phyloP scores from a whole-genome alignment of 1,140 invertebrate species.

The Aricia agestis region DNA sequence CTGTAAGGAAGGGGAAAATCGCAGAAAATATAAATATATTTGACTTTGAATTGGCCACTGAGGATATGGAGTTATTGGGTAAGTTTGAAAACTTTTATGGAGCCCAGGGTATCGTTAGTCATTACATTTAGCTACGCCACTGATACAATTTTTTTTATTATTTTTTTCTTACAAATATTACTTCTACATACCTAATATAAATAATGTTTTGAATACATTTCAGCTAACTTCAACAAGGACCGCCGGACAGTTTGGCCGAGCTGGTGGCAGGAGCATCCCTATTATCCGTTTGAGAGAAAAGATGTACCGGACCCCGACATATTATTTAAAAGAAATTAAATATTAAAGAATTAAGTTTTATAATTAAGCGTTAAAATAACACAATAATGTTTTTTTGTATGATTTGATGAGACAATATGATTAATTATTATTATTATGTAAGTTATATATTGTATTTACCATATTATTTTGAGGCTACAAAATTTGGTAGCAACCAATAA shows the following conservation, averaged over 20 bases:
- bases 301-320: slow-evolving; percentile 30
- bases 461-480: too few relatives aligned
- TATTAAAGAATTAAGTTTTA: not conserved
- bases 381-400: too few relatives aligned
- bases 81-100: slow-evolving; percentile 19
- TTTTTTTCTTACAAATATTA: not conserved
- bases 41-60: slow-evolving; percentile 82
- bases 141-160: not conserved
- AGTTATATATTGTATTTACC: too few relatives aligned
- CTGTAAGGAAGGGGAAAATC: slow-evolving; percentile 84
- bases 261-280: slow-evolving; percentile 56
- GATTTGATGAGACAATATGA: too few relatives aligned
- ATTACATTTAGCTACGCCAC: not conserved
- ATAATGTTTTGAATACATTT: slow-evolving; percentile 18
- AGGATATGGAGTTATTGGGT: slow-evolving; percentile 78
- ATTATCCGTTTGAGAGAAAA: slow-evolving; percentile 50
- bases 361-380: too few relatives aligned
- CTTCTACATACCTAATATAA: too few relatives aligned
- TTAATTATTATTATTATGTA: too few relatives aligned
- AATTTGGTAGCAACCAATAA: too few relatives aligned
- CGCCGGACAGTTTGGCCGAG: slow-evolving; percentile 36
- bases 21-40: slow-evolving; percentile 86
- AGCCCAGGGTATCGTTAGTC: not conserved
- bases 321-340: slow-evolving; percentile 25
- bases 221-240: slow-evolving; percentile 51